Percentiles rank a stretch among this genome's conserved stretches.
Conservation (phyloP, 2,113 vertebrate genomes). For the Nothobranchius kuhntae region DNA sequence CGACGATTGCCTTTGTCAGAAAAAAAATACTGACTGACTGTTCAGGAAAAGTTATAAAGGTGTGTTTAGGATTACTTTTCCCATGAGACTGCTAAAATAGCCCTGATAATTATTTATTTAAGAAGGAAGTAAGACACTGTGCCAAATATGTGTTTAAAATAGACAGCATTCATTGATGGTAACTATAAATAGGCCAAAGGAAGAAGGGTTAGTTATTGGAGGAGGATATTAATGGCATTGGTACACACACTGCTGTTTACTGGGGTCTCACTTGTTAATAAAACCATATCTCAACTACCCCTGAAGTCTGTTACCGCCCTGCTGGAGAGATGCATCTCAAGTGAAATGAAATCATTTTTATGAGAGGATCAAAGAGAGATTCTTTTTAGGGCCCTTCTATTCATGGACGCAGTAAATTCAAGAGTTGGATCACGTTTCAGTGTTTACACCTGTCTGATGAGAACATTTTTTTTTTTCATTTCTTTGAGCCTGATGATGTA, state of each 20-base stretch:
- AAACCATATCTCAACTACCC: constrained; percentile 58
- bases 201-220: constrained; percentile 51
- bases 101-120: constrained; percentile 48
- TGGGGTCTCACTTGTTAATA: constrained; percentile 64
- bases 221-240: constrained; percentile 65
- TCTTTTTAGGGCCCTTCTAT: constrained; percentile 57
- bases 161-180: constrained; percentile 70
- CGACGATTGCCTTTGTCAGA: too few relatives aligned
- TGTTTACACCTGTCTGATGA: constrained; percentile 52
- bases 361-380: constrained; percentile 63
- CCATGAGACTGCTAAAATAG: constrained; percentile 31
- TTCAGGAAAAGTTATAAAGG: constrained; percentile 15
- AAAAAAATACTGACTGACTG: neutral
- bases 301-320: constrained; percentile 38
- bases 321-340: constrained; percentile 52
- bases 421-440: constrained; percentile 64
- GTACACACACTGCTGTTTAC: constrained; percentile 50
- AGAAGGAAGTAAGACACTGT: constrained; percentile 51
- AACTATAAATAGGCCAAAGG: constrained; percentile 72
- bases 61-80: constrained; percentile 37
- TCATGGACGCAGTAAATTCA: constrained; percentile 62
- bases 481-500: constrained; percentile 6
- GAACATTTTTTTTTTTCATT: constrained; percentile 25
- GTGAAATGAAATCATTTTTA: constrained; percentile 72
- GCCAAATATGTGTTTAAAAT: constrained; percentile 67